Evolutionary conservation across 2,113 vertebrate genomes (phyloP), one percentile per base, ranked within the genome.

Genomic region (Oostethus manadensis): DNA sequence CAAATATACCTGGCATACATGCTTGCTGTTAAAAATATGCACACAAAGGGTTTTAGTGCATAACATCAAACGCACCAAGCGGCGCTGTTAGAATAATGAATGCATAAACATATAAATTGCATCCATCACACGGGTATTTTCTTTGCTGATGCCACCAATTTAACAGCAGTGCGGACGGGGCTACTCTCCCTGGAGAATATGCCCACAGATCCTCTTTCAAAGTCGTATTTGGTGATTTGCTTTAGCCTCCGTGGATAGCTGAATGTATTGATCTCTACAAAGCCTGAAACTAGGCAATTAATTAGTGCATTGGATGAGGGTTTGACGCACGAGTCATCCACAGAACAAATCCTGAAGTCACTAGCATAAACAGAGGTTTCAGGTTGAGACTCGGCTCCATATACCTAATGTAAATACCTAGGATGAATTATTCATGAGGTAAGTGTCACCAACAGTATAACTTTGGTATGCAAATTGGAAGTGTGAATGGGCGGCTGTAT

Each of bases 401-500:
- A 62, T 42, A 63, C 67, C 64, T 65, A 70, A 82, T 84, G 80
- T 77, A 82, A 76, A 84, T 77, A 74, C 56, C 60, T 58, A 9
- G 17, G 20, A 20, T 83, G 82, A 77, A 81, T 80, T 58, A 83
- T 82, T 66, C 68, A 87, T 68, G 45, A 44, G 61, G 29, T 38
- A 10, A 63, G 68, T 67, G 78, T 65, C 64, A 70, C 53, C 63
- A 77, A 33, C 65, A 68, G 72, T 62, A 71, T 78, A 62, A 65
- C 71, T 81, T 76, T 84, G 81, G 67, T 77, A 83, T 85, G 83
- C 57, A 69, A 77, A 85, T 76, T 9, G 17, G 44, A 62, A 65
- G 77, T 80, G 80, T 70, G 80, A 82, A 84, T 78, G 62, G 53
- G 20, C 23, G 51, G 64, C 60, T 51, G 60, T 18, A 18, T 65